phyloP scores from a whole-genome alignment of 2,888 invertebrate genomes.

The Drosophila hamatofila region DNA sequence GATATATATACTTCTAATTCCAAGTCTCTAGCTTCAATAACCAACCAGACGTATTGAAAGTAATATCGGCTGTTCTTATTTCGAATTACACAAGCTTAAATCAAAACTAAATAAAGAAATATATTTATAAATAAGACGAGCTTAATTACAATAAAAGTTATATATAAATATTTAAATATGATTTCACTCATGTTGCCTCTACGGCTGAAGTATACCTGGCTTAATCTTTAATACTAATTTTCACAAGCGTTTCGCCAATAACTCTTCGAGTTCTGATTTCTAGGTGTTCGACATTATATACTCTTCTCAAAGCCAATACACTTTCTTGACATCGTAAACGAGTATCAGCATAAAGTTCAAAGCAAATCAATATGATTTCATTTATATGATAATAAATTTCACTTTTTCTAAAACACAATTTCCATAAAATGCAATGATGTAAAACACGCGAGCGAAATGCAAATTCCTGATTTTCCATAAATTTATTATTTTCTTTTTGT shows the following conservation, averaged over 20 bases:
- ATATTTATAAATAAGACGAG: too few relatives aligned
- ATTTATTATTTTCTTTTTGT: conserved; percentile 50
- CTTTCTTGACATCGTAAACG: too few relatives aligned
- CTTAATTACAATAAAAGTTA: not conserved
- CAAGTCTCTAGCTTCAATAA: too few relatives aligned
- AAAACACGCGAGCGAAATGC: conserved; percentile 38
- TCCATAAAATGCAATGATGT: conserved; percentile 32
- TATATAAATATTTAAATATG: not conserved
- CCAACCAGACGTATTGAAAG: too few relatives aligned
- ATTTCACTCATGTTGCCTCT: not conserved
- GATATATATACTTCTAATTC: too few relatives aligned
- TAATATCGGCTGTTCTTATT: too few relatives aligned
- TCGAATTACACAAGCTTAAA: too few relatives aligned
- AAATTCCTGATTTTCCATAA: conserved; percentile 48
- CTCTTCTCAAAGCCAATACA: not conserved
- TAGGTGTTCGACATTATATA: not conserved
- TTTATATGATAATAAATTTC: conserved; percentile 16
- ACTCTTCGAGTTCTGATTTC: too few relatives aligned
- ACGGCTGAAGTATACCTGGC: not conserved
- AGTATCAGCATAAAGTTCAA: conserved; percentile 8
- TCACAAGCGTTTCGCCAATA: too few relatives aligned
- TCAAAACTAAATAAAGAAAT: too few relatives aligned
- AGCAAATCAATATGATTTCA: conserved; percentile 6
- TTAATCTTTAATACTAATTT: not conserved
- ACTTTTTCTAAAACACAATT: conserved; percentile 5